A percentile compares a stretch with the other conserved stretches of the same genome.
These are phyloP conservation scores for Misgurnus anguillicaudatus DNA, from an alignment of 2,113 vertebrate genomes.

Conservation along the genomic window DNA sequence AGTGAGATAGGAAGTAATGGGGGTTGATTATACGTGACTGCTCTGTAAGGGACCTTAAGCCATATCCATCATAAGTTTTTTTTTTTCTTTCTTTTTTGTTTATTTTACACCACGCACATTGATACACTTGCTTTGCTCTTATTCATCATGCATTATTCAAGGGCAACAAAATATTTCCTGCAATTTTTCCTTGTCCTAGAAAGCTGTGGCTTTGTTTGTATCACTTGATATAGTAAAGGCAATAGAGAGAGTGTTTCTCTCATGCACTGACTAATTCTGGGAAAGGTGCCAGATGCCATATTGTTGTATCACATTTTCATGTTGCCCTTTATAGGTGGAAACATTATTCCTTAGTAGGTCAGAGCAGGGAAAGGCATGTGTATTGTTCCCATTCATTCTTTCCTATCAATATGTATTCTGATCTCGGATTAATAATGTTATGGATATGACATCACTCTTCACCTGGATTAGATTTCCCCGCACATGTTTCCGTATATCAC, in stretches of 20 bases:
- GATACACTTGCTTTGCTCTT: neutral
- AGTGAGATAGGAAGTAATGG: constrained; percentile 11
- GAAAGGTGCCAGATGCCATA: constrained; percentile 19
- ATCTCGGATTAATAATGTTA: constrained; percentile 8
- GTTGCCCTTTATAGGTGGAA: constrained; percentile 15
- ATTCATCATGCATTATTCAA: constrained; percentile 8
- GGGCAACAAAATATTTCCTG: constrained; percentile 29
- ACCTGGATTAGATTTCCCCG: constrained; percentile 1
- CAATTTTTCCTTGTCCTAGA: constrained; percentile 12
- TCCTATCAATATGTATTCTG: neutral
- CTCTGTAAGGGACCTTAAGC: constrained; percentile 12
- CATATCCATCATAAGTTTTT: neutral
- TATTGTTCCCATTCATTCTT: neutral
- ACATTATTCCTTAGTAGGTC: neutral
- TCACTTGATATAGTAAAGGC: constrained; percentile 4
- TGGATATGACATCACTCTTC: neutral
- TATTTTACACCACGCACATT: neutral
- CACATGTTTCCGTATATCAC: constrained; percentile 22
- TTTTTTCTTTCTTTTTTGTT: neutral
- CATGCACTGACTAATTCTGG: neutral
- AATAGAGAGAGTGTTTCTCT: neutral
- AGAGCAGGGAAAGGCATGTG: neutral
- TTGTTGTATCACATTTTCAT: neutral
- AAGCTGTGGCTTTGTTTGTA: neutral
- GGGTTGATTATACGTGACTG: constrained; percentile 23